Conservation (phyloP, 1,140 invertebrate species). For the Nephila pilipes region DNA sequence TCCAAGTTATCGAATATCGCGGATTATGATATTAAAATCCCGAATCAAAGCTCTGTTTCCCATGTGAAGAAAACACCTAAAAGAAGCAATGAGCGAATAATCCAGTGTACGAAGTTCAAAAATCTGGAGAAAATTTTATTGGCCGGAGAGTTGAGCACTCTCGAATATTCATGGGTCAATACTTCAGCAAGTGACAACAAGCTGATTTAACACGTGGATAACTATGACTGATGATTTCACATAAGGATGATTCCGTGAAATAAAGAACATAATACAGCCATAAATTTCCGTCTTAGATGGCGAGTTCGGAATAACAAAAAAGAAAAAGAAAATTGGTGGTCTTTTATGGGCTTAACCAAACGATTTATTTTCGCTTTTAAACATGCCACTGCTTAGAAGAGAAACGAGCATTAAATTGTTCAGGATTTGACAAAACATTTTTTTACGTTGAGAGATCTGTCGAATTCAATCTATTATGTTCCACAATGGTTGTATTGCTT, state of each 20-base stretch:
- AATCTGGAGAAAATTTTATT: not conserved
- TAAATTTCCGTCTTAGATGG: conserved; percentile 30
- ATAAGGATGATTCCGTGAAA: not conserved
- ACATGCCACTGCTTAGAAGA: not conserved
- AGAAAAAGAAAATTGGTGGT: not conserved
- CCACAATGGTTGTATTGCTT: not conserved
- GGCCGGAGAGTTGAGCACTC: not conserved
- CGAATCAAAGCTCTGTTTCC: not conserved
- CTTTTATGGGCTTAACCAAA: not conserved
- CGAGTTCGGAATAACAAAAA: conserved; percentile 3
- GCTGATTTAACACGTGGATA: conserved; percentile 37
- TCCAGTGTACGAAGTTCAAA: not conserved
- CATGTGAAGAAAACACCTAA: not conserved
- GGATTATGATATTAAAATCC: not conserved
- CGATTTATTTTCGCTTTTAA: not conserved
- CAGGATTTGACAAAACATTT: not conserved
- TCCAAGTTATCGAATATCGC: not conserved
- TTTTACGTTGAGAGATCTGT: not conserved
- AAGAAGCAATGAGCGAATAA: not conserved
- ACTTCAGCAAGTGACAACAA: conserved; percentile 45
- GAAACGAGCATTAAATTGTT: not conserved
- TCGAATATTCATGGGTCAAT: not conserved
- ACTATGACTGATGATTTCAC: conserved; percentile 45
- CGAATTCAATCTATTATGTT: not conserved
- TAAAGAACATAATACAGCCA: conserved; percentile 33